These are phyloP conservation scores for Diloba caeruleocephala DNA, from an alignment of 2,888 invertebrate genomes.

Conservation along the genomic window DNA sequence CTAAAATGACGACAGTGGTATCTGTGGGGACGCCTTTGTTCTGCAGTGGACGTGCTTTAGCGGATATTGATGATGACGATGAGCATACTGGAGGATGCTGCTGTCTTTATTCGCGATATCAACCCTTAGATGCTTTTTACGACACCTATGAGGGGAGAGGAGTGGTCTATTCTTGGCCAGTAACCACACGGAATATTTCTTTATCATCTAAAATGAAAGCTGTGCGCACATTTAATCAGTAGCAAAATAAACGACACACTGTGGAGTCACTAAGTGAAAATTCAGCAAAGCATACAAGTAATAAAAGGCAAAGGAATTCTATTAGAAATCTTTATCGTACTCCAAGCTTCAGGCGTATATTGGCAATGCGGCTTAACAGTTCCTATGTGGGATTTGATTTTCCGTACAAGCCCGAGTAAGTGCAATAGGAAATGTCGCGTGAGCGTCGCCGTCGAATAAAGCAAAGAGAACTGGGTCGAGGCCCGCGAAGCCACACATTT, in stretches of 20 bases:
- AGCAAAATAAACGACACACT: background rate
- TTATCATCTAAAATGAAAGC: background rate
- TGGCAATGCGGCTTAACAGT: constrained; percentile 60
- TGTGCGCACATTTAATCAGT: background rate
- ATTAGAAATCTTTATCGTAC: constrained; percentile 48
- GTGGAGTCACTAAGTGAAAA: constrained; percentile 21
- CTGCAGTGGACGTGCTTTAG: too few species aligned
- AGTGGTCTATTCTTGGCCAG: too few species aligned
- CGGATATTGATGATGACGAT: too few species aligned
- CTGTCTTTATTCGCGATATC: too few species aligned
- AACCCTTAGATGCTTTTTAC: too few species aligned
- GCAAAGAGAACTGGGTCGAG: constrained; percentile 83
- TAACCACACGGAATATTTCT: too few species aligned
- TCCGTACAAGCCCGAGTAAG: constrained; percentile 63
- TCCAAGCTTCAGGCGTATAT: constrained; percentile 58
- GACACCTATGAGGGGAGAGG: too few species aligned
- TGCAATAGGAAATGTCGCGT: constrained; percentile 82
- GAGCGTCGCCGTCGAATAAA: constrained; percentile 76
- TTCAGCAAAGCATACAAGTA: constrained; percentile 35
- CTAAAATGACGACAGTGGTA: too few species aligned
- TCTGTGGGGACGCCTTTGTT: too few species aligned
- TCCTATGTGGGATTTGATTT: constrained; percentile 71
- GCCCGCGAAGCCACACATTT: constrained; percentile 70
- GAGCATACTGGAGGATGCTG: too few species aligned
- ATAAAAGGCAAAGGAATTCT: constrained; percentile 54